Evolutionary conservation across 2,797 vertebrate genomes (phyloP).

Genomic region (Apodemus agrarius): DNA sequence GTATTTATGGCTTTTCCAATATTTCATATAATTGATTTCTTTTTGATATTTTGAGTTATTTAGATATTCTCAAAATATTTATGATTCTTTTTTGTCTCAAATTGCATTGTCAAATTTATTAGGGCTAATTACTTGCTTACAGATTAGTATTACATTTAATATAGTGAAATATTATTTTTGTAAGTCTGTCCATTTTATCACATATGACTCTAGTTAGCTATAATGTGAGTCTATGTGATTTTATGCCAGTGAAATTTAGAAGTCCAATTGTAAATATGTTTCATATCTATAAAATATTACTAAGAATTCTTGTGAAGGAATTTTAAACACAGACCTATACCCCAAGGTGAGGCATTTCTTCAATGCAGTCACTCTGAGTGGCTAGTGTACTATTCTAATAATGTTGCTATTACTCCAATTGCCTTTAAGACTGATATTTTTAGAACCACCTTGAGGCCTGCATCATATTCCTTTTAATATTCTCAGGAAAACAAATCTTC

Average conservation of each 20-base stretch:
- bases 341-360: slow-evolving; percentile 26
- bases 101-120: slow-evolving; percentile 19
- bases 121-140: slow-evolving; percentile 53
- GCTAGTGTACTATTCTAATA: slow-evolving; percentile 48
- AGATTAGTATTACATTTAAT: slow-evolving; percentile 47
- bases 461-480: slow-evolving; percentile 63
- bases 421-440: slow-evolving; percentile 58
- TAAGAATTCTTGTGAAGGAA: slow-evolving; percentile 49
- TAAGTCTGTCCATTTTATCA: slow-evolving; percentile 41
- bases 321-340: slow-evolving; percentile 33
- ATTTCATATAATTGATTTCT: slow-evolving; percentile 23
- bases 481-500: slow-evolving; percentile 63
- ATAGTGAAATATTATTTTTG: slow-evolving; percentile 50
- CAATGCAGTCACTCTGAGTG: slow-evolving; percentile 40
- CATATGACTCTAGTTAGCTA: slow-evolving; percentile 29
- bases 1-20: slow-evolving; percentile 44
- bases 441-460: slow-evolving; percentile 51
- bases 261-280: slow-evolving; percentile 36
- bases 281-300: slow-evolving; percentile 39
- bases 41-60: slow-evolving; percentile 51
- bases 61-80: slow-evolving; percentile 47
- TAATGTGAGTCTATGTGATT: slow-evolving; percentile 43
- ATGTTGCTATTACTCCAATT: slow-evolving; percentile 43
- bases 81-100: slow-evolving; percentile 61
- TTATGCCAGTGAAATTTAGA: slow-evolving; percentile 58